Conservation (phyloP, 2,888 invertebrate genomes). For the Germaria angustata region DNA sequence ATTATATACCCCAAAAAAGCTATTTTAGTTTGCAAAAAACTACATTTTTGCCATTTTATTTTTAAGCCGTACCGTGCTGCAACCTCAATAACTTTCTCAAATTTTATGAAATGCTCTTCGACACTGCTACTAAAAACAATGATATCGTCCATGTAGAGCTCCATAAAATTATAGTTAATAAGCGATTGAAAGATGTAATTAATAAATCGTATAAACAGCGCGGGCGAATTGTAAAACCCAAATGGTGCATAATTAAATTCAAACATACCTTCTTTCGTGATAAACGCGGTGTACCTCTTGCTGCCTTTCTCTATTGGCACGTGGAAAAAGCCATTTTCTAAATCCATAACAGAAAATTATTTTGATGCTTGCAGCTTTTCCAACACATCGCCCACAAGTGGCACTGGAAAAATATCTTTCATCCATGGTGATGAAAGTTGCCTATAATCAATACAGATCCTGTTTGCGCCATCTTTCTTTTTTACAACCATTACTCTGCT, state of each 20-base stretch:
- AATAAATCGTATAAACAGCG: constrained; percentile 51
- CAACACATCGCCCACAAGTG: constrained; percentile 53
- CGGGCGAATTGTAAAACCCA: constrained; percentile 64
- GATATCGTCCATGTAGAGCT: constrained; percentile 56
- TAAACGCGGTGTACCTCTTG: not conserved
- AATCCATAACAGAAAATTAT: constrained; percentile 54
- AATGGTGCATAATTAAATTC: constrained; percentile 59
- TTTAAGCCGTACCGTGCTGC: constrained; percentile 19
- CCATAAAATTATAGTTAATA: constrained; percentile 32
- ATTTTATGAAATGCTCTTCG: constrained; percentile 6
- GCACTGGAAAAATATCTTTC: constrained; percentile 58
- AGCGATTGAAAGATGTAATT: constrained; percentile 56
- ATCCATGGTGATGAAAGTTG: not conserved
- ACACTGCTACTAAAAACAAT: not conserved
- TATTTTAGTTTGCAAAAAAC: constrained; percentile 3
- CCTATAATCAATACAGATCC: not conserved
- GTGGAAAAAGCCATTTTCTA: not conserved
- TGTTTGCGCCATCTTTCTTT: not conserved
- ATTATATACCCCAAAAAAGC: not conserved
- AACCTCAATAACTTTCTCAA: constrained; percentile 8
- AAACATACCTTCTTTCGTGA: constrained; percentile 55
- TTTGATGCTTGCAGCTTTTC: constrained; percentile 46
- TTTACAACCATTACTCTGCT: not conserved
- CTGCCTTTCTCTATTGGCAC: not conserved
- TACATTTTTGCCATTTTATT: constrained; percentile 53